A percentile compares a stretch with the other conserved stretches of the same genome.
Evolutionary conservation across 2,113 vertebrate genomes (phyloP).

Genomic region (Protobothrops mucrosquamatus): DNA sequence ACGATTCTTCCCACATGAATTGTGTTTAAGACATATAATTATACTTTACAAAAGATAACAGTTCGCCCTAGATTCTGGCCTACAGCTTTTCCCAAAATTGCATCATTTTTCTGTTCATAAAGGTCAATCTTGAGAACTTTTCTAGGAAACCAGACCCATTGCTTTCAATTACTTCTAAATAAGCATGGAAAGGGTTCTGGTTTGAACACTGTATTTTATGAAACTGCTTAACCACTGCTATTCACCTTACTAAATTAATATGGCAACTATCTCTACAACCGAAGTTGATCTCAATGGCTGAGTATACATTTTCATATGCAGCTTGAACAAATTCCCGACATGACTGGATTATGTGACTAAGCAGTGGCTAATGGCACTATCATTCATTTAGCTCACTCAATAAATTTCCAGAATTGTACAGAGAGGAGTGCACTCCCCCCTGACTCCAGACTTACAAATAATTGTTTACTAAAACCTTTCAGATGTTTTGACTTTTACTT

Average conservation of each 20-base stretch:
- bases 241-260: neutral
- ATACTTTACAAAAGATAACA: neutral
- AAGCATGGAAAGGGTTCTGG: neutral
- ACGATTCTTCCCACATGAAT: neutral
- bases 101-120: neutral
- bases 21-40: neutral
- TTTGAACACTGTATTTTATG: neutral
- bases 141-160: neutral
- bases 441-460: neutral
- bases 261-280: neutral
- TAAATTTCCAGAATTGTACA: constrained; percentile 4
- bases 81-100: neutral
- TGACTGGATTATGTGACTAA: neutral
- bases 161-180: neutral
- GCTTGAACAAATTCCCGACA: neutral
- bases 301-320: neutral
- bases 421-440: neutral
- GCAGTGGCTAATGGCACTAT: neutral
- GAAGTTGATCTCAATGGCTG: neutral
- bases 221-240: neutral
- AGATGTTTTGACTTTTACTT: neutral
- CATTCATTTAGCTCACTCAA: neutral
- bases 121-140: neutral
- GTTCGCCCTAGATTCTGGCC: neutral
- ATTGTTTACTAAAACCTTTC: neutral